Percentiles rank a stretch among this genome's conserved stretches.
These are phyloP conservation scores for Lontra canadensis DNA, from an alignment of 2,113 vertebrate genomes.

Conservation along the genomic window DNA sequence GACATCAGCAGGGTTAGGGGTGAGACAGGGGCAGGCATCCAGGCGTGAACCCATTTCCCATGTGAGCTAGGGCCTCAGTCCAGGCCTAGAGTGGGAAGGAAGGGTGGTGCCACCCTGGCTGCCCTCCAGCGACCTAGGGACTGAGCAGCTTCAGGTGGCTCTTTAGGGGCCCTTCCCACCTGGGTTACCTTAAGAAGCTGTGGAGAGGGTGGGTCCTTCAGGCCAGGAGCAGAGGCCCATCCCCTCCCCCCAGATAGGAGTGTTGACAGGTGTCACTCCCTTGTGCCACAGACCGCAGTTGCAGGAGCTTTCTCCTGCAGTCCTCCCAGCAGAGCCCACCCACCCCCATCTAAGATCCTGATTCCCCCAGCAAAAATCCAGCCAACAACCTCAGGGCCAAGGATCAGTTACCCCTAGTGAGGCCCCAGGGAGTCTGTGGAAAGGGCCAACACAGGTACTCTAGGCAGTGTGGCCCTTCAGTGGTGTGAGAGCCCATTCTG, in stretches of 20 bases:
- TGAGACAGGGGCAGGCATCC: background rate
- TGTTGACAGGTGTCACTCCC: background rate
- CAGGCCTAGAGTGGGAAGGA: background rate
- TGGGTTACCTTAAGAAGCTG: background rate
- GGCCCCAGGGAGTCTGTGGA: background rate
- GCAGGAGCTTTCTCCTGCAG: background rate
- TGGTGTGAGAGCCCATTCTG: background rate
- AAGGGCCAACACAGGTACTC: background rate
- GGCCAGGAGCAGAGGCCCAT: background rate
- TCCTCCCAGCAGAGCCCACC: background rate
- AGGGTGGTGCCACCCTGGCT: rapidly evolving
- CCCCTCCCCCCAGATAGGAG: background rate
- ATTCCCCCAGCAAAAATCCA: background rate
- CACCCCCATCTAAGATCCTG: background rate
- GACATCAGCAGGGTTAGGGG: background rate
- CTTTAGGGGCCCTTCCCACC: background rate
- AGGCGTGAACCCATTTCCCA: background rate
- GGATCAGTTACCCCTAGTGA: background rate
- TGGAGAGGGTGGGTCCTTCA: background rate
- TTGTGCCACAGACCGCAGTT: background rate
- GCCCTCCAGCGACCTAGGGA: background rate
- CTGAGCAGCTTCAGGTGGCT: background rate
- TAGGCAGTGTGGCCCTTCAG: background rate
- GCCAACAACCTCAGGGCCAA: rapidly evolving
- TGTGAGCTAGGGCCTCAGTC: rapidly evolving